Evolutionary conservation across 1,140 invertebrate genomes (phyloP), one percentile per base, ranked within the genome.

Genomic region (Phenacoccus solenopsis): DNA sequence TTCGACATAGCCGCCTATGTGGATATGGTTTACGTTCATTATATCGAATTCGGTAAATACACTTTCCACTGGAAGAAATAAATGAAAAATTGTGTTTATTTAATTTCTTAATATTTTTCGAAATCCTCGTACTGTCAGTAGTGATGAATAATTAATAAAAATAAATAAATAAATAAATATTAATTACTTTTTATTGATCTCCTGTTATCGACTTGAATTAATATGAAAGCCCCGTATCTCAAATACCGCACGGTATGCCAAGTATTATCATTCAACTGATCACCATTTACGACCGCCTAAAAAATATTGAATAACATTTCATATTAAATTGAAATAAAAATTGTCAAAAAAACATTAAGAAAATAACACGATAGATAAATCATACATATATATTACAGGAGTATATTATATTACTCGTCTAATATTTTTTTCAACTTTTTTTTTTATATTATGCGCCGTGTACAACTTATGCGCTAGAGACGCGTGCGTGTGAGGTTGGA

Each of bases 161-260:
- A n/a, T 38, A 38, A 38, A 38, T 10, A n/a, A 10, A n/a, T n/a
- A 38, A 38, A 3, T n/a, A 49, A 49, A 13, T 7, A 32, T 32
- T 32, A 32, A 7, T n/a, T 64, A 64, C 59, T 20, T 27, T 64
- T 64, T 9, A 25, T 16, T 24, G 59, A 24, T 24, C 25, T 64
- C 25, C 22, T 64, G 22, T 3, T 25, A 64, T 64, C 59, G 25
- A 64, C 22, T 64, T 64, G 13, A 25, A 64, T 3, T 9, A 64
- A 27, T 3, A 64, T 27, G 16, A 64, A 64, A 27, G 59, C 59
- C 12, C 59, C 59, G 16, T 64, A 64, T 69, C 95, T 84, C 1
- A 89, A 90, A 75, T 97, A 90, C 56, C 86, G 84, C 25, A 96
- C 83, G 1, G 91, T 91, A 79, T 98, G 96, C 95, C 95, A 98